Conservation (phyloP, 1,140 invertebrate species). For the Caenorhabditis tropicalis region DNA sequence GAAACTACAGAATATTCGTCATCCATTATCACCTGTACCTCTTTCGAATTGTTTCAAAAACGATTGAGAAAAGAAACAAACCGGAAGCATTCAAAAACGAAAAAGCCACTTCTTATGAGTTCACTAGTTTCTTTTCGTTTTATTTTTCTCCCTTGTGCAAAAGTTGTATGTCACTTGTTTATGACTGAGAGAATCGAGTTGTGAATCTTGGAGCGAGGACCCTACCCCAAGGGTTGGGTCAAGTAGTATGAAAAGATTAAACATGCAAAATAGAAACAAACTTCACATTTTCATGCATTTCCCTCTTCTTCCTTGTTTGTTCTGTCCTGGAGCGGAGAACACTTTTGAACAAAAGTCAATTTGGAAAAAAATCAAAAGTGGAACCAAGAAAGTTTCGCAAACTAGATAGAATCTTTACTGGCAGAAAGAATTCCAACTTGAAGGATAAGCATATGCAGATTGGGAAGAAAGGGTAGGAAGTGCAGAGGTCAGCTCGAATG, state of each 20-base stretch:
- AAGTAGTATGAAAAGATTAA: not conserved
- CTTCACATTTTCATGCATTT: not conserved
- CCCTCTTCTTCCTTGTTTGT: not conserved
- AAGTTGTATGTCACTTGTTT: not conserved
- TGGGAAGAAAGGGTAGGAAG: too few species aligned
- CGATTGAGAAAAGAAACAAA: not conserved
- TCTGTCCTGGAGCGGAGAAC: not conserved
- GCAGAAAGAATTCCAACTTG: too few species aligned
- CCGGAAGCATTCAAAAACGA: not conserved
- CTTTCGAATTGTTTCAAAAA: not conserved
- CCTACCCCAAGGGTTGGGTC: not conserved
- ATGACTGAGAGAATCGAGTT: constrained; percentile 11
- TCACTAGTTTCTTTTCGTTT: not conserved
- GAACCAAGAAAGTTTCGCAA: not conserved
- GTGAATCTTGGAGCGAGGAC: not conserved
- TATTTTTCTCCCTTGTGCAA: not conserved
- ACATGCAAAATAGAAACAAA: not conserved
- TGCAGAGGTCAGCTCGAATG: too few species aligned
- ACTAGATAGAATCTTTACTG: not conserved
- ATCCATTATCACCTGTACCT: not conserved
- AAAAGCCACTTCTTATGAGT: not conserved
- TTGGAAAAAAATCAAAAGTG: not conserved
- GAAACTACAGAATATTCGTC: too few species aligned
- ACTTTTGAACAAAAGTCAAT: not conserved
- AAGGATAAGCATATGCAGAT: too few species aligned